Evolutionary conservation across 2,797 vertebrate genomes (phyloP).

Genomic region (Cephalopachus bancanus): DNA sequence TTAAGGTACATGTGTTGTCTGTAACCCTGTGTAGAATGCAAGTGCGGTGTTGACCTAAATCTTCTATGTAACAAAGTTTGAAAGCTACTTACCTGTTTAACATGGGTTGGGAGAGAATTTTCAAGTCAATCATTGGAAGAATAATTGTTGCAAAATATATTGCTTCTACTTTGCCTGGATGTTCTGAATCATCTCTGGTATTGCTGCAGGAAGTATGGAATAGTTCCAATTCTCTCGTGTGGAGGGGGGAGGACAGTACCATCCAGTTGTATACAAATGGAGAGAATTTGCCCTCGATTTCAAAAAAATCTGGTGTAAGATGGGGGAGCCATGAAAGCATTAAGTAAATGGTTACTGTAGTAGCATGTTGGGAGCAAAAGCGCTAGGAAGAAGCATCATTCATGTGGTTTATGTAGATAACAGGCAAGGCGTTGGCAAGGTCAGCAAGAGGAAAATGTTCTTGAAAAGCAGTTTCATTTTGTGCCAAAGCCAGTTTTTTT

Average conservation of each 20-base stretch:
- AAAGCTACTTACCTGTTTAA: not conserved
- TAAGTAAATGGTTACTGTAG: rapidly evolving
- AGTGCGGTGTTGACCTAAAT: not conserved
- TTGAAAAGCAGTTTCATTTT: not conserved
- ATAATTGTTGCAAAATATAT: constrained; percentile 54
- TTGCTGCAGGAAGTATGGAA: not conserved
- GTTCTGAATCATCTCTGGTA: constrained; percentile 51
- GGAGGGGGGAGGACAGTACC: rapidly evolving
- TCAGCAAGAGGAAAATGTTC: no score
- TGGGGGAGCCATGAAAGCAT: no score
- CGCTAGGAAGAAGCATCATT: rapidly evolving
- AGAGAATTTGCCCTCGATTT: rapidly evolving
- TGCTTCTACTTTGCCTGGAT: constrained; percentile 50
- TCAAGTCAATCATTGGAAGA: constrained; percentile 29
- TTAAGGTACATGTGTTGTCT: not conserved
- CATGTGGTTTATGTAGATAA: not conserved
- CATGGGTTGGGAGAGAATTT: not conserved
- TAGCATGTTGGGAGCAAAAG: not conserved
- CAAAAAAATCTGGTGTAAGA: no score
- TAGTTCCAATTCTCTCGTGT: not conserved
- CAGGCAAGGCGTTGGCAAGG: no score
- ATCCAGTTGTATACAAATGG: not conserved
- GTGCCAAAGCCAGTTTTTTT: rapidly evolving
- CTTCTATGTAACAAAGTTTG: not conserved
- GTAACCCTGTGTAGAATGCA: not conserved